A percentile compares a stretch with the other conserved stretches of the same genome.
These are phyloP conservation scores for Thomomys bottae DNA, from an alignment of 2,113 vertebrate genomes.

Conservation along the genomic window DNA sequence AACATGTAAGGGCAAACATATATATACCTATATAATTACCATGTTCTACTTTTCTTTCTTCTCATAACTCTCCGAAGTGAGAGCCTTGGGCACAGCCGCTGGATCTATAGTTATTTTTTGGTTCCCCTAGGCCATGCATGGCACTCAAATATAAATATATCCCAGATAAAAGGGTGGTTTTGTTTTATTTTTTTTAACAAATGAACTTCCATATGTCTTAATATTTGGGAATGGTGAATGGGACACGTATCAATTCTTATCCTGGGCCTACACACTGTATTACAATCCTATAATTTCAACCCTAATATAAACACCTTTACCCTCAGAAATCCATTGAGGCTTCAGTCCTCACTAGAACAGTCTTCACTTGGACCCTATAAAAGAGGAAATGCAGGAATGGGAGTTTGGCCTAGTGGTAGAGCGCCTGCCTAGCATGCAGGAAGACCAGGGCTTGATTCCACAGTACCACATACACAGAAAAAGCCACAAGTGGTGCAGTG, in stretches of 20 bases:
- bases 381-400: too few species aligned
- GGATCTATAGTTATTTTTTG: background rate
- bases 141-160: background rate
- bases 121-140: background rate
- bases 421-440: too few species aligned
- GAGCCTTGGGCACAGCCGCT: background rate
- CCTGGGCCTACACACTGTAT: background rate
- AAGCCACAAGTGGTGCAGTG: too few species aligned
- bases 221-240: background rate
- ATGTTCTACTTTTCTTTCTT: background rate
- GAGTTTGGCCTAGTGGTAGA: too few species aligned
- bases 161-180: background rate
- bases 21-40: background rate
- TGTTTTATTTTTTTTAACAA: constrained; percentile 30
- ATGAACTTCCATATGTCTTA: background rate
- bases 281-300: constrained; percentile 42
- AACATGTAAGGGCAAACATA: background rate
- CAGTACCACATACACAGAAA: too few species aligned
- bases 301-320: constrained; percentile 56
- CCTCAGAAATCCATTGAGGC: constrained; percentile 27
- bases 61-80: background rate
- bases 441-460: too few species aligned
- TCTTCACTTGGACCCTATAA: constrained; percentile 57
- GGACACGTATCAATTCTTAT: background rate
- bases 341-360: background rate